Evolutionary conservation across 2,797 vertebrate species (phyloP).

Genomic region (Cheirogaleus major): DNA sequence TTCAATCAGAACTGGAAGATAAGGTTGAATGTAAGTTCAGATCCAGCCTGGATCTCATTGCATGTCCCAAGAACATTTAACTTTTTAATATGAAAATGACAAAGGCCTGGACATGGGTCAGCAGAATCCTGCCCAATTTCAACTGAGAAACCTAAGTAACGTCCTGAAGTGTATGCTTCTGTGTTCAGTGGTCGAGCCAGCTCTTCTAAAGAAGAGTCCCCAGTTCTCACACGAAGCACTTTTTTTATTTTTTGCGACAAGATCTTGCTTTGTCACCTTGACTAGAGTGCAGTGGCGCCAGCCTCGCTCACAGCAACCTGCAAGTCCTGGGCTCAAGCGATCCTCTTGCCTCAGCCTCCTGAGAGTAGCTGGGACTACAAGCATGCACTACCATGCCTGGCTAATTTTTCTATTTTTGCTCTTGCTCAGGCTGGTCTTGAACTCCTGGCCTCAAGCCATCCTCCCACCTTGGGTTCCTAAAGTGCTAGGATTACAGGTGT

Average conservation of each 20-base stretch:
- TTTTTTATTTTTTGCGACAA: neutral
- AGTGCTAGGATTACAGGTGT: neutral
- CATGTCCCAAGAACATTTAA: neutral
- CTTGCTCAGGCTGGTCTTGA: neutral
- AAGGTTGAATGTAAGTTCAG: neutral
- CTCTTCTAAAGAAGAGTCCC: neutral
- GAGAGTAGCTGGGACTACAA: neutral
- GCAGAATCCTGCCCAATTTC: neutral
- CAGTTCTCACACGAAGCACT: neutral
- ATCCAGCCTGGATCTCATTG: neutral
- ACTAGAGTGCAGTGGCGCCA: neutral
- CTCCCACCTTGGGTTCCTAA: neutral
- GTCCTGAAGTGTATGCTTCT: neutral
- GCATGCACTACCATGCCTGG: accelerated
- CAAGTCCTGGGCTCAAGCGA: neutral
- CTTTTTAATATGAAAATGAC: neutral
- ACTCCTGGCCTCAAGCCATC: neutral
- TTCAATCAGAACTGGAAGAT: neutral
- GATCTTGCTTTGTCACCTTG: neutral
- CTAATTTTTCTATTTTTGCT: neutral
- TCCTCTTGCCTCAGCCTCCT: neutral
- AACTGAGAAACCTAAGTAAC: neutral
- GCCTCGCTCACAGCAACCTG: neutral
- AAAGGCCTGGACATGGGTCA: neutral
- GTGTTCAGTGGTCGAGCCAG: neutral